Conservation (phyloP, 1,140 invertebrate genomes). For the Brachionus sp. region DNA sequence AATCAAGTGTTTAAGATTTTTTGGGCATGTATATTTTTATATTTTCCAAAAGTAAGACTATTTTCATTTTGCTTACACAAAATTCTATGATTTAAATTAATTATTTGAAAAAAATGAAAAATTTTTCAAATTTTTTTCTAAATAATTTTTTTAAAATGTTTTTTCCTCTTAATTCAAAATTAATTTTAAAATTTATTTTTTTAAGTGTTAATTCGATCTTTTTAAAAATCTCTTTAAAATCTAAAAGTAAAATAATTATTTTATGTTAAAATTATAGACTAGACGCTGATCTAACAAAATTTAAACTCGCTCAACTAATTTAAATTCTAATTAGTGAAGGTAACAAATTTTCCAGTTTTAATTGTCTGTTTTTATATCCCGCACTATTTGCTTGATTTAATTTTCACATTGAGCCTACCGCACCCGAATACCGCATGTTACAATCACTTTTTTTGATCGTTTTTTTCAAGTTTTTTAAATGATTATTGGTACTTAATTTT, state of each 20-base stretch:
- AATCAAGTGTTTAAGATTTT: too few species aligned
- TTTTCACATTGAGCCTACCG: background rate
- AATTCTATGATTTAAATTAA: too few species aligned
- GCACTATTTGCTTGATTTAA: slow-evolving; percentile 12
- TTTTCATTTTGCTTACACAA: too few species aligned
- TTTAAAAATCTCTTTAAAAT: background rate
- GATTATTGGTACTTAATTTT: too few species aligned
- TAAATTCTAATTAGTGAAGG: background rate
- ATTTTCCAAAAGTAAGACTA: too few species aligned
- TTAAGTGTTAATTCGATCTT: slow-evolving; percentile 8
- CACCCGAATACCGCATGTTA: background rate
- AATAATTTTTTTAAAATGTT: background rate
- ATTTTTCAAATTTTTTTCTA: background rate
- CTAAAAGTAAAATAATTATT: background rate
- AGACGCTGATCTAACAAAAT: slow-evolving; percentile 21
- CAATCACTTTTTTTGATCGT: background rate
- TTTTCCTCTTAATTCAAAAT: background rate
- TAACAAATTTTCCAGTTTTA: background rate
- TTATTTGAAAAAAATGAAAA: too few species aligned
- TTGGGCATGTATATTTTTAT: too few species aligned
- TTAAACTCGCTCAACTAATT: slow-evolving; percentile 13
- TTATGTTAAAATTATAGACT: slow-evolving; percentile 5
- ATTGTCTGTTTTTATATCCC: background rate
- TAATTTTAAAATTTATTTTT: background rate
- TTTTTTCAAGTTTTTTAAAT: too few species aligned